Conservation (phyloP, 2,888 invertebrate species). For the Trichopoda pennipes region DNA sequence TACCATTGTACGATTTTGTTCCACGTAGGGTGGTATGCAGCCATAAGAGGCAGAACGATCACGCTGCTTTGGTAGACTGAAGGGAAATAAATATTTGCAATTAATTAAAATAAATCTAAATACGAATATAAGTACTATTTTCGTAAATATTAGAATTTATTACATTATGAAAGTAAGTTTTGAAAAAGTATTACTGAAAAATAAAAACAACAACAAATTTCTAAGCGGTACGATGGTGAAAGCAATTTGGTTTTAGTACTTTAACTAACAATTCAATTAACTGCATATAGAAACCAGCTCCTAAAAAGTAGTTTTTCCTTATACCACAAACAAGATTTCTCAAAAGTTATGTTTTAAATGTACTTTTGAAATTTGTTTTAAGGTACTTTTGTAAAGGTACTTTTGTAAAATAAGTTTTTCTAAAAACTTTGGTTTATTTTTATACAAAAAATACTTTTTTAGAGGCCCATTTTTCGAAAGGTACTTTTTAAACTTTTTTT, state of each 20-base stretch:
- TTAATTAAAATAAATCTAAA: neutral
- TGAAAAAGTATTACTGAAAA: too few relatives aligned
- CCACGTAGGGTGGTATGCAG: slow-evolving; percentile 83
- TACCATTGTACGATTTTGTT: slow-evolving; percentile 96
- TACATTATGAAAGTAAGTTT: too few relatives aligned
- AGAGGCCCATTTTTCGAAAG: neutral
- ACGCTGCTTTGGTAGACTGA: slow-evolving; percentile 80
- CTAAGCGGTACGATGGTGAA: neutral
- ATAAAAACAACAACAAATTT: too few relatives aligned
- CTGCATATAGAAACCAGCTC: too few relatives aligned
- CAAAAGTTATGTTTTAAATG: neutral
- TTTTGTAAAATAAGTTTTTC: neutral
- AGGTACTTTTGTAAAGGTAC: neutral
- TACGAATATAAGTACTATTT: too few relatives aligned
- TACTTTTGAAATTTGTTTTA: too few relatives aligned
- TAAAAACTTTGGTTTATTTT: neutral
- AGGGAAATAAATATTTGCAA: slow-evolving; percentile 40
- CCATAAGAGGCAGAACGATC: slow-evolving; percentile 85
- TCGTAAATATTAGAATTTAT: too few relatives aligned
- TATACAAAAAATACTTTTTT: neutral
- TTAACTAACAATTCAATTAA: too few relatives aligned
- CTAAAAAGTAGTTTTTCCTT: too few relatives aligned
- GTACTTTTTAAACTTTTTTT: neutral
- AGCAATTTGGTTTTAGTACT: neutral
- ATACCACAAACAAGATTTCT: neutral